These are phyloP conservation scores for Antrozous pallidus DNA, from an alignment of 2,797 vertebrate genomes.

Conservation along the genomic window DNA sequence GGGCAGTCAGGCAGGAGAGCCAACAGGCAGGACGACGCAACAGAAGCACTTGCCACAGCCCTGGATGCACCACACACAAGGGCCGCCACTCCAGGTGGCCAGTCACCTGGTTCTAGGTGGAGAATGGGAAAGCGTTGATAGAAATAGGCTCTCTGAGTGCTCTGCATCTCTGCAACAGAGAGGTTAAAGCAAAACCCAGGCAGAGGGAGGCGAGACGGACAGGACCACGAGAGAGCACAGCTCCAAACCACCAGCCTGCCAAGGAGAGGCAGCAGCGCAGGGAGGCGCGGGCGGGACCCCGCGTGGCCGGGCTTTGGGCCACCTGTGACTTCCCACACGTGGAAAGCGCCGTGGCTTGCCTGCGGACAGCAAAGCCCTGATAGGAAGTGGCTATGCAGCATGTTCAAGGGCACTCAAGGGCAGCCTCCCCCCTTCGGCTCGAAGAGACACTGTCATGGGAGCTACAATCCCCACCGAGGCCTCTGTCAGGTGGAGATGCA, in stretches of 20 bases:
- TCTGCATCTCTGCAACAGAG: conserved; percentile 92
- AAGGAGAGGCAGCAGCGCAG: conserved; percentile 67
- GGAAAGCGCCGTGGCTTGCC: neutral
- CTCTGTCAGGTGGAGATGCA: neutral
- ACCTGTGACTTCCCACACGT: neutral
- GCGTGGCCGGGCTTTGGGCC: fast-evolving
- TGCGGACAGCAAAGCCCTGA: fast-evolving
- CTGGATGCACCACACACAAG: conserved; percentile 78
- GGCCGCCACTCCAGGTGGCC: conserved; percentile 72
- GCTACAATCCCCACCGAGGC: neutral
- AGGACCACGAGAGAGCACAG: conserved; percentile 82
- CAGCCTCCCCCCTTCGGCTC: neutral
- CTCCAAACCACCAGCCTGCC: conserved; percentile 68
- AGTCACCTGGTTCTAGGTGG: conserved; percentile 96
- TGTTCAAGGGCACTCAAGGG: neutral
- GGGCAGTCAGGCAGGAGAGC: conserved; percentile 75
- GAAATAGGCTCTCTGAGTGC: conserved; percentile 97
- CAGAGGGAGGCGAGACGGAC: conserved; percentile 75
- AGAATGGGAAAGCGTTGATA: conserved; percentile 97
- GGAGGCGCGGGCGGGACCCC: fast-evolving
- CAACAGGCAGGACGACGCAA: conserved; percentile 61
- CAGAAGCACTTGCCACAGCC: conserved; percentile 75
- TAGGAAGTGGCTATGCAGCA: neutral
- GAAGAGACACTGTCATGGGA: neutral
- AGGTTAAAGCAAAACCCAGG: conserved; percentile 85